Conservation (phyloP, 64 coral and sea anemone species). For the Pocillopora damicornis region DNA sequence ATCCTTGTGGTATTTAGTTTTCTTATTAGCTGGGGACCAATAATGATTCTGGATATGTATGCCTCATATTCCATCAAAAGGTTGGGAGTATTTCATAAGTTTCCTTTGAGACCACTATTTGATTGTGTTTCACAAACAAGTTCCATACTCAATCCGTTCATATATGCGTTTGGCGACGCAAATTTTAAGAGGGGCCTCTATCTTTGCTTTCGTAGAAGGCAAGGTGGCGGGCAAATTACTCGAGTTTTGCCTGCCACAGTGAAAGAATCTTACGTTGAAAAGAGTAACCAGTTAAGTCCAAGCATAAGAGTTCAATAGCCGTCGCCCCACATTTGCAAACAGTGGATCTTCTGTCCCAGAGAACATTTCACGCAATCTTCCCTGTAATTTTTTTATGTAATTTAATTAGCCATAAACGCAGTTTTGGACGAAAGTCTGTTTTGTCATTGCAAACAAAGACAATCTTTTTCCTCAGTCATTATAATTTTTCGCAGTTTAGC, state of each 20-base stretch:
- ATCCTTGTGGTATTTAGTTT: conserved; percentile 19
- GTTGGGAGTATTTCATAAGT: neutral
- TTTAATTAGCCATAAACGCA: no score
- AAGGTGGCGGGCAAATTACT: neutral
- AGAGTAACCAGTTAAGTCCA: neutral
- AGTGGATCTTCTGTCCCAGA: no score
- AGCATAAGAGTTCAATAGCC: neutral
- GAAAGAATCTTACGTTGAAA: neutral
- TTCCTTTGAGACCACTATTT: neutral
- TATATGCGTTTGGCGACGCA: conserved; percentile 38
- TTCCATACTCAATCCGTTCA: conserved; percentile 36
- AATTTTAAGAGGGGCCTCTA: conserved; percentile 29
- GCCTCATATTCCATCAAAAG: neutral
- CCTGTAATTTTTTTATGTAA: no score
- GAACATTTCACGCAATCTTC: no score
- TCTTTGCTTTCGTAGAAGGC: neutral
- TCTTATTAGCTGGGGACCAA: conserved; percentile 41
- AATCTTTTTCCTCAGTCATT: no score
- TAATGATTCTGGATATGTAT: conserved; percentile 41
- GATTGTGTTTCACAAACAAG: conserved; percentile 35
- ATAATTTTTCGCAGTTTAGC: no score
- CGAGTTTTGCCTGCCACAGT: neutral
- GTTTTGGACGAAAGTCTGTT: no score
- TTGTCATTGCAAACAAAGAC: no score
- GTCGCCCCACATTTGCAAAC: no score